These are phyloP conservation scores for Gasterosteus aculeatus DNA, from an alignment of 2,113 vertebrate species.

Conservation along the genomic window DNA sequence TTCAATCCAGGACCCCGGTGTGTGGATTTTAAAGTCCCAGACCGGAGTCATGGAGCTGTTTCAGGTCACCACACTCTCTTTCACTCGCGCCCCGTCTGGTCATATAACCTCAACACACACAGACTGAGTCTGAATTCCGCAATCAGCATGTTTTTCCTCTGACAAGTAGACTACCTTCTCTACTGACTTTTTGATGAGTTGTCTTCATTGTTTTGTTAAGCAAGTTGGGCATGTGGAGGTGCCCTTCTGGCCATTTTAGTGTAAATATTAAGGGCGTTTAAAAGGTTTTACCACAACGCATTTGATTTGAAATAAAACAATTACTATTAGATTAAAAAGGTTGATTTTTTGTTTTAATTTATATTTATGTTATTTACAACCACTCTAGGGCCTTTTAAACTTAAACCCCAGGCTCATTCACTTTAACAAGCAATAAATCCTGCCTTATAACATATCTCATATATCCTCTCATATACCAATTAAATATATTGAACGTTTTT, in stretches of 20 bases:
- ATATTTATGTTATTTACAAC: neutral
- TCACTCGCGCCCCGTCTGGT: slow-evolving; percentile 64
- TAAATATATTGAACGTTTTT: neutral
- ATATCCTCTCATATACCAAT: neutral
- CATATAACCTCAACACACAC: slow-evolving; percentile 63
- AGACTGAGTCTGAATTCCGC: slow-evolving; percentile 39
- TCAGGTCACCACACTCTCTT: slow-evolving; percentile 77
- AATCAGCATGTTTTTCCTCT: slow-evolving; percentile 45
- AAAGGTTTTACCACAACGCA: neutral
- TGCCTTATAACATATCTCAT: neutral
- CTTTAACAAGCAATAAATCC: neutral
- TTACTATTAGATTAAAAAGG: neutral
- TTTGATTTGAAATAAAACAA: neutral
- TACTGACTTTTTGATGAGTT: slow-evolving; percentile 42
- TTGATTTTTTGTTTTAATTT: neutral
- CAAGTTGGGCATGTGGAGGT: slow-evolving; percentile 15
- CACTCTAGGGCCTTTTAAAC: neutral
- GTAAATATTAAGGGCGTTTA: slow-evolving; percentile 7
- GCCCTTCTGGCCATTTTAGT: slow-evolving; percentile 4
- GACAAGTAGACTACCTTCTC: slow-evolving; percentile 41
- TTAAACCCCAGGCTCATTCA: neutral
- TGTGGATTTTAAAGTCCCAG: slow-evolving; percentile 73
- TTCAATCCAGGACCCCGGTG: slow-evolving; percentile 62
- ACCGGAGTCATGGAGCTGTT: slow-evolving; percentile 70
- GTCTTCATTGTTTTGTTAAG: slow-evolving; percentile 34